Conservation (phyloP, 2,113 vertebrate species). For the Pleuronectes platessa region DNA sequence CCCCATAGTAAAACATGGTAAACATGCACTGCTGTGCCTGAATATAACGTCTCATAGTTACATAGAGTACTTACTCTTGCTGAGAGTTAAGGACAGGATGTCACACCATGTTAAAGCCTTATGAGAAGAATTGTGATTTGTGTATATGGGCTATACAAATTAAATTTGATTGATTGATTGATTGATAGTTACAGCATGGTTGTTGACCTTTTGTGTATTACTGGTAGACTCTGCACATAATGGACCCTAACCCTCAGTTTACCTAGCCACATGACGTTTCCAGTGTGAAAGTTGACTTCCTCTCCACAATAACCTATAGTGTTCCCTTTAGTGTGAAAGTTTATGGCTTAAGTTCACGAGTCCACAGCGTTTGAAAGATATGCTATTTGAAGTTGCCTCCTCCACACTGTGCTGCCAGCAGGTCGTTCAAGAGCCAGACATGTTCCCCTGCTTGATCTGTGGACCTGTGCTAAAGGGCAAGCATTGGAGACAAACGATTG, state of each 20-base stretch:
- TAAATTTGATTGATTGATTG: too few relatives aligned
- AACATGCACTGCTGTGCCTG: background rate
- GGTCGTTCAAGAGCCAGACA: conserved; percentile 25
- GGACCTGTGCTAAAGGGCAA: conserved; percentile 56
- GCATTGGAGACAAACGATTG: conserved; percentile 35
- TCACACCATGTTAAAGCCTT: too few relatives aligned
- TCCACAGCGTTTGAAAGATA: background rate
- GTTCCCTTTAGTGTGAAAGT: background rate
- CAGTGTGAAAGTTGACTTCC: too few relatives aligned
- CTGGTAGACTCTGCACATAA: too few relatives aligned
- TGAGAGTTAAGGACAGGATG: too few relatives aligned
- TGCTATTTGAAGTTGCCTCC: conserved; percentile 36
- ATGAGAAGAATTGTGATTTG: too few relatives aligned
- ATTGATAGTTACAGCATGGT: background rate
- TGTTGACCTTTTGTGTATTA: background rate
- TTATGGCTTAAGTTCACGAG: background rate
- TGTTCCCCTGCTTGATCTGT: conserved; percentile 41
- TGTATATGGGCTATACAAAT: too few relatives aligned
- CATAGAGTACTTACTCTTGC: too few relatives aligned
- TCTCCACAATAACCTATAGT: background rate
- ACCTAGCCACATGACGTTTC: too few relatives aligned
- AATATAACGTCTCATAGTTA: background rate
- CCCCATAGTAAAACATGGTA: background rate
- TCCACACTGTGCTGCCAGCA: conserved; percentile 37
- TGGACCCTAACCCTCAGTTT: too few relatives aligned